Evolutionary conservation across 2,113 vertebrate species (phyloP).

Genomic region (Illadopsis cleaveri): DNA sequence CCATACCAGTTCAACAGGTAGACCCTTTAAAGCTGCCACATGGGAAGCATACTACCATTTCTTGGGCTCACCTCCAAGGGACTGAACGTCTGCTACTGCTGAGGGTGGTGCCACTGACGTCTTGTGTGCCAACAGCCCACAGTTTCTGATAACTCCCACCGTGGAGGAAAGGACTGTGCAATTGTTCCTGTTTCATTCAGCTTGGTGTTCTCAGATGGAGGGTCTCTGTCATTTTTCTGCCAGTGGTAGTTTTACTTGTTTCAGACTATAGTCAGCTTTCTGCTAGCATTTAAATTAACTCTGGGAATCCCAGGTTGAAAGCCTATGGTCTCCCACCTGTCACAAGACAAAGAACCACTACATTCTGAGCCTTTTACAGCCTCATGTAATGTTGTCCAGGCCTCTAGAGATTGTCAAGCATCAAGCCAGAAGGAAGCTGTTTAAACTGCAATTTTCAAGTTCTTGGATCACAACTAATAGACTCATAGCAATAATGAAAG

Average conservation of each 20-base stretch:
- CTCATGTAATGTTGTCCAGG: neutral
- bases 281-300: slow-evolving; percentile 1
- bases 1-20: neutral
- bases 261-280: neutral
- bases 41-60: neutral
- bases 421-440: neutral
- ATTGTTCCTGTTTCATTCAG: neutral
- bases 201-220: neutral
- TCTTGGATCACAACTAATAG: slow-evolving; percentile 1
- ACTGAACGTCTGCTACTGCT: neutral
- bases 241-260: neutral
- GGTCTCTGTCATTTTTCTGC: neutral
- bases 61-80: neutral
- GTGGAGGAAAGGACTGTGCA: neutral
- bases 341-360: neutral
- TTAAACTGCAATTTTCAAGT: slow-evolving; percentile 23
- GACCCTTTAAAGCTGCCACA: neutral
- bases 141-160: neutral
- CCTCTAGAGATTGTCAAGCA: neutral
- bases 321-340: neutral
- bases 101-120: neutral
- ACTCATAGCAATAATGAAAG: neutral
- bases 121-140: neutral
- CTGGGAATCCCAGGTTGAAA: neutral
- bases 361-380: slow-evolving; percentile 1